Base-by-base conservation (phyloP, 2,113 vertebrate genomes). In the Psittacara wagleri region DNA sequence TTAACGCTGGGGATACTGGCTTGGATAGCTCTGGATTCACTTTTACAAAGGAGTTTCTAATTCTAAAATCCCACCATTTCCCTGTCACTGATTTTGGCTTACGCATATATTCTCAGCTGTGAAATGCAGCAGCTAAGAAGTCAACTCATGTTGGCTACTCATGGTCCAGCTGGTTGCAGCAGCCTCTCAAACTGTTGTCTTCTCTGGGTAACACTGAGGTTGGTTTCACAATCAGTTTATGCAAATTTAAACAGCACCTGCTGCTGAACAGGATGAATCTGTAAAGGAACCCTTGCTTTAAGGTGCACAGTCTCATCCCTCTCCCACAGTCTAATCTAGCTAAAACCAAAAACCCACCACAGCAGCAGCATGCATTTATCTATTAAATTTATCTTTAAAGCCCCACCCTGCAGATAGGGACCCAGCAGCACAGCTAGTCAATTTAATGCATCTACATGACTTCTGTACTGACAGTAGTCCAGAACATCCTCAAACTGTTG, bases 401-500 rank as follows among this genome's bases (percentile, higher is more conserved):
- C 27, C 28, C 59, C 28, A 37, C 37, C 22, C 43, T 31, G 28
- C 18, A 13, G 14, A 79, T 0, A 83, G 16, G 24, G 22, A 86
- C 5, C 7, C 39, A 92, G 52, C 6, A 91, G 54, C 39, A 69
- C 0, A 83, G 28, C 29, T 24, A 54, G 28, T 49, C 19, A 90
- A 12, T 37, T 41, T 20, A 75, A 84, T 0, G 0, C 6, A 10
- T 29, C 77, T 48, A 35, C 0, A 0, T 22, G 16, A 54, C 31
- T 82, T 28, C 27, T 44, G 3, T 6, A 29, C 10, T 52, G 31
- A 67, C 28, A 54, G 39, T 0, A 0, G 51, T 51, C 44, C 51
- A 72, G 24, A 84, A 67, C n/a, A 31, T 0, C 0, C 22, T 48
- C 51, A 43, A 77, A 69, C 13, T 23, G 2, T 16, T 1, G 0